A percentile compares a stretch with the other conserved stretches of the same genome.
These are phyloP conservation scores for Zapornia atra DNA, from an alignment of 2,113 vertebrate genomes.

Conservation along the genomic window DNA sequence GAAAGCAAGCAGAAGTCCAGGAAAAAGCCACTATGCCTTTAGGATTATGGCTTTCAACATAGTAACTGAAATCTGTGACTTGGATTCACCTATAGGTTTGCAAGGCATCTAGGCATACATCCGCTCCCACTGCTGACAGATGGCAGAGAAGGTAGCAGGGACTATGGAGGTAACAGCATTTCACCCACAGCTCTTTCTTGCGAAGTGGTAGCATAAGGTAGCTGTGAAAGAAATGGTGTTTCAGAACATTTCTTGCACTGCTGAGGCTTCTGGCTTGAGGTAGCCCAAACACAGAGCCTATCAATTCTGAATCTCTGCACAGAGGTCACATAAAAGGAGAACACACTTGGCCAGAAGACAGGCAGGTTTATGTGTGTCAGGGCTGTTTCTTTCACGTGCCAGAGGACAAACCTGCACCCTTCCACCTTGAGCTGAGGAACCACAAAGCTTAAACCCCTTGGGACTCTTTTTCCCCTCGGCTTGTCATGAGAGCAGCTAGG, in stretches of 20 bases:
- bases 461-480: not conserved
- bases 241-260: not conserved
- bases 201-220: not conserved
- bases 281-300: not conserved
- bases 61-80: not conserved
- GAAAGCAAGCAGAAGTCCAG: not conserved
- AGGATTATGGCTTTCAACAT: not conserved
- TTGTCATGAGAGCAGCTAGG: not conserved
- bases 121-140: not conserved
- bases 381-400: not conserved
- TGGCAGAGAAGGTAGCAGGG: not conserved
- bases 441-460: not conserved
- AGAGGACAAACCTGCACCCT: not conserved
- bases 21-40: not conserved
- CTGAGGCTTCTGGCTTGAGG: not conserved
- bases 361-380: not conserved
- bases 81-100: not conserved
- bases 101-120: not conserved
- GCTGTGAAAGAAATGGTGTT: not conserved
- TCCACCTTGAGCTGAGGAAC: not conserved
- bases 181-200: not conserved
- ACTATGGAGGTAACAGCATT: not conserved
- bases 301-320: not conserved
- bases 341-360: not conserved
- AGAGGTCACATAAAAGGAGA: not conserved